Evolutionary conservation across 35 echinoderm and acorn worm genomes (phyloP).

Genomic region (Ophiothrix spiculata): DNA sequence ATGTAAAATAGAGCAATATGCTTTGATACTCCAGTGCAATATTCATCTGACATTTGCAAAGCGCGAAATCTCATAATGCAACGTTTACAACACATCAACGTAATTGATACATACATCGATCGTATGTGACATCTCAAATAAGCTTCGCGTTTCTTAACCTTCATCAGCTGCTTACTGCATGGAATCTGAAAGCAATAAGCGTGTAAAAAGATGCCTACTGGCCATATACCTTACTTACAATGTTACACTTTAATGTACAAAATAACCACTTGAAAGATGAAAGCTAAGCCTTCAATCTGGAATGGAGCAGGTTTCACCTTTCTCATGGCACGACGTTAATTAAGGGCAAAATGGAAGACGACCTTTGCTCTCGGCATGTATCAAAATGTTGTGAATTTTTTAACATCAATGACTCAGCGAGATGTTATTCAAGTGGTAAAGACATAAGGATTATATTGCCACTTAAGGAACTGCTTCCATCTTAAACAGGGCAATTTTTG

Average conservation of each 20-base stretch:
- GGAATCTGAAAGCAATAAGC: not conserved
- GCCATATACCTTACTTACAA: not conserved
- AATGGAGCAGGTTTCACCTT: not conserved
- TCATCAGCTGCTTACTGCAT: slow-evolving; percentile 2
- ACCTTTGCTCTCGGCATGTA: not conserved
- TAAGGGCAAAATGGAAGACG: not conserved
- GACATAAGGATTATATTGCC: too few species aligned
- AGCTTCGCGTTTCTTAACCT: not conserved
- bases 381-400: too few species aligned
- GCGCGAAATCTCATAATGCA: not conserved
- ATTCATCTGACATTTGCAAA: too few species aligned
- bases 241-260: not conserved
- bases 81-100: not conserved
- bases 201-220: not conserved
- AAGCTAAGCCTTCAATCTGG: not conserved
- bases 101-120: not conserved
- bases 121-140: not conserved
- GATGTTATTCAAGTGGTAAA: too few species aligned
- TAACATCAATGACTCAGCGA: too few species aligned
- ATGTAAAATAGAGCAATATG: too few species aligned
- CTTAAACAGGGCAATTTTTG: too few species aligned
- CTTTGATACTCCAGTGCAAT: too few species aligned
- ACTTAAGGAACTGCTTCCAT: too few species aligned
- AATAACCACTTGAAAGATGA: not conserved
- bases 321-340: not conserved